Evolutionary conservation across 2,888 invertebrate species (phyloP).

Genomic region (Cryptocephalus moraei): DNA sequence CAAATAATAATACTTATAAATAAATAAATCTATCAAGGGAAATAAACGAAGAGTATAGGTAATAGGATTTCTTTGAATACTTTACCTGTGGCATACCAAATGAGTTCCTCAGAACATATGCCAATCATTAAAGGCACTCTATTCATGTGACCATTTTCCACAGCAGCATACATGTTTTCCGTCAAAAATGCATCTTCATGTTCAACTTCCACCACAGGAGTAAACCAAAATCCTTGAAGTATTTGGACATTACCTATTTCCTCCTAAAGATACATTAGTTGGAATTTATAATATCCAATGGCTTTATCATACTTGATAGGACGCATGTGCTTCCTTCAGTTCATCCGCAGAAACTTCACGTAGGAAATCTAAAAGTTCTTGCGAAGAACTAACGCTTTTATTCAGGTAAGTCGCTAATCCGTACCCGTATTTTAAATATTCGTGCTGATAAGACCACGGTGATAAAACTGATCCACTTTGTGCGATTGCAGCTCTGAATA

Average conservation of each 20-base stretch:
- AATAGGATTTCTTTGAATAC: conserved; percentile 14
- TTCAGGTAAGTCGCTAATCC: conserved; percentile 8
- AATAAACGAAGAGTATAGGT: too few species aligned
- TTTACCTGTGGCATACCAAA: background rate
- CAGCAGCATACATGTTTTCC: conserved; percentile 12
- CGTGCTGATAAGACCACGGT: conserved; percentile 19
- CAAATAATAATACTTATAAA: too few species aligned
- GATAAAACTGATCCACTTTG: conserved; percentile 19
- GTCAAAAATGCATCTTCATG: conserved; percentile 17
- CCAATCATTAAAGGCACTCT: conserved; percentile 18
- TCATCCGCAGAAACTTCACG: background rate
- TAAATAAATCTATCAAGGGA: too few species aligned
- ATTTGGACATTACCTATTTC: conserved; percentile 13
- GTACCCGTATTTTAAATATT: conserved; percentile 15
- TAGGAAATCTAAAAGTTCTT: conserved; percentile 8
- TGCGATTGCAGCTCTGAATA: conserved; percentile 17
- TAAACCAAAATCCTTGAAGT: conserved; percentile 15
- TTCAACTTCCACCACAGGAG: conserved; percentile 16
- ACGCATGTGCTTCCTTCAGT: background rate
- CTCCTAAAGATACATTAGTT: conserved; percentile 6
- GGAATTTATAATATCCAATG: background rate
- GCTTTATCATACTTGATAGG: background rate
- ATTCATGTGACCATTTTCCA: conserved; percentile 13
- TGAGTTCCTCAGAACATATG: conserved; percentile 16
- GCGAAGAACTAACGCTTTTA: conserved; percentile 2